A percentile compares a stretch with the other conserved stretches of the same genome.
These are phyloP conservation scores for Apomyelois bistriatella DNA, from an alignment of 2,888 invertebrate species.

Conservation along the genomic window DNA sequence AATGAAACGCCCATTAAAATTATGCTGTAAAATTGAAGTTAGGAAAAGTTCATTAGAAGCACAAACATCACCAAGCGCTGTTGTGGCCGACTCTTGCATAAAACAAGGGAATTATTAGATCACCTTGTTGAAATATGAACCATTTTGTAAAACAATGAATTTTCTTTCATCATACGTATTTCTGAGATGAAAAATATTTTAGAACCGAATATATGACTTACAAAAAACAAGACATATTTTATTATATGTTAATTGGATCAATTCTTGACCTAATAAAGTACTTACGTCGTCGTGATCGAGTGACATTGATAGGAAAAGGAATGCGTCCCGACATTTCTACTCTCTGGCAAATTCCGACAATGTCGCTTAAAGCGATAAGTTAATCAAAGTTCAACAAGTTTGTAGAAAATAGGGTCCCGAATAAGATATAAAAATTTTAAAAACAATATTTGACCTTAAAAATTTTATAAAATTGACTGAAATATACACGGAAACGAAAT, in stretches of 20 bases:
- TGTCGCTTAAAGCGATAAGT: constrained; percentile 1
- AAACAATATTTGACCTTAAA: too few relatives aligned
- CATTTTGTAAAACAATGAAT: too few relatives aligned
- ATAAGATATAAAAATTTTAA: too few relatives aligned
- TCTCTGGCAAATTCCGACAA: neutral
- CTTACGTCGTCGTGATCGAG: neutral
- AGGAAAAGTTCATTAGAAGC: constrained; percentile 53
- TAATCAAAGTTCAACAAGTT: constrained; percentile 1
- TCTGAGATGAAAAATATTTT: too few relatives aligned
- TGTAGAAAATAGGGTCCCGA: neutral
- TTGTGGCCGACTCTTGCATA: constrained; percentile 43
- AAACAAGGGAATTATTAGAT: constrained; percentile 11
- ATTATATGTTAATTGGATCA: neutral
- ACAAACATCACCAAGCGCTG: constrained; percentile 47
- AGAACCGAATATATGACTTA: too few relatives aligned
- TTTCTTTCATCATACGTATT: too few relatives aligned
- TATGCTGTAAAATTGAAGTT: constrained; percentile 48
- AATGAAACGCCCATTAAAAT: constrained; percentile 52
- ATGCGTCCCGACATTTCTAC: neutral
- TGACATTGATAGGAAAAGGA: constrained; percentile 2
- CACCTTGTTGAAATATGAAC: neutral
- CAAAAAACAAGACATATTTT: too few relatives aligned
- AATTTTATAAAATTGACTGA: too few relatives aligned
- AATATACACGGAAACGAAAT: too few relatives aligned
- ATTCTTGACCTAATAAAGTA: neutral